Evolutionary conservation across 1,140 invertebrate species (phyloP).

Genomic region (Caerostris darwini): DNA sequence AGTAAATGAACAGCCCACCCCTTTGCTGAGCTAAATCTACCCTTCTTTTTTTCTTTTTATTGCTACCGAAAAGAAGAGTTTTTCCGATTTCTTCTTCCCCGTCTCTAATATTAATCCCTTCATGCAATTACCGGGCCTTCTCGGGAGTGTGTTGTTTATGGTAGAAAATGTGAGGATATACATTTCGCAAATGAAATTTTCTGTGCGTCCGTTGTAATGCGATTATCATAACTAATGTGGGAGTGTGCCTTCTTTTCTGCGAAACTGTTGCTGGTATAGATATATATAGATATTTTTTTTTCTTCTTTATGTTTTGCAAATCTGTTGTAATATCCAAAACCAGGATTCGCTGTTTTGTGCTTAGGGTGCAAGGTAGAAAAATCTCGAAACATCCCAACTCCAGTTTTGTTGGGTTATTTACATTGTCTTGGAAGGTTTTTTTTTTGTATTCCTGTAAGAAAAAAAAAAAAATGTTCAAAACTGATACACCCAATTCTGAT

Average conservation of each 20-base stretch:
- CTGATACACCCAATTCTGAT: background rate
- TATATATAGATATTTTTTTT: background rate
- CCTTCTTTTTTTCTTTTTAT: constrained; percentile 14
- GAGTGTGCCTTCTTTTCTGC: background rate
- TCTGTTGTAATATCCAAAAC: constrained; percentile 32
- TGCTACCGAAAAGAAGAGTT: background rate
- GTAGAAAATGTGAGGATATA: constrained; percentile 55
- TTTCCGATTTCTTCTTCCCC: background rate
- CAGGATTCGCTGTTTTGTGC: background rate
- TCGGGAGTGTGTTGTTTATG: constrained; percentile 30
- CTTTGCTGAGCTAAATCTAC: constrained; percentile 42
- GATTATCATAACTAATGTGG: constrained; percentile 67
- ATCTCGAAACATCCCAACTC: background rate
- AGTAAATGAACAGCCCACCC: constrained; percentile 48
- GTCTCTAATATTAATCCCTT: constrained; percentile 59
- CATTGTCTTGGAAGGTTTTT: background rate
- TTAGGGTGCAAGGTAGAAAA: background rate
- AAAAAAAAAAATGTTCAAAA: background rate
- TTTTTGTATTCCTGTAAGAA: background rate
- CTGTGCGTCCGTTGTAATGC: constrained; percentile 39
- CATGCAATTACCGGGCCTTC: constrained; percentile 60
- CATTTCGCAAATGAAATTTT: constrained; percentile 68
- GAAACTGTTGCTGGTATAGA: background rate
- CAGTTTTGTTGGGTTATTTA: background rate
- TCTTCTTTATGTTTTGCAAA: constrained; percentile 15